Conservation (phyloP, 2,797 vertebrate species). For the Steatocranus sp. region DNA sequence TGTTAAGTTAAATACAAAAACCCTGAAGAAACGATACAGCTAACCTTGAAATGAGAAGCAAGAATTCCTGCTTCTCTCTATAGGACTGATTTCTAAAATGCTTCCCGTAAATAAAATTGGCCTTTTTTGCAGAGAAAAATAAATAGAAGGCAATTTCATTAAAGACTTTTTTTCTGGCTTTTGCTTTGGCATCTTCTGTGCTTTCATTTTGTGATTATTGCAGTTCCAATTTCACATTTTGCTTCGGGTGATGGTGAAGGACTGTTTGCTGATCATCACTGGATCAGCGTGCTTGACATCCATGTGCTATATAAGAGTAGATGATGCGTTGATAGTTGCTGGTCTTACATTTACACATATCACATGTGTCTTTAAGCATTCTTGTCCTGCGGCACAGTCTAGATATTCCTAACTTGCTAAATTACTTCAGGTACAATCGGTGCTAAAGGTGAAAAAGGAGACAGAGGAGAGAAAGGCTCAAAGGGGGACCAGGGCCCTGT, state of each 20-base stretch:
- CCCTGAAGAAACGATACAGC: not conserved
- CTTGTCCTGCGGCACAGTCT: not conserved
- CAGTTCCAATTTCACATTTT: not conserved
- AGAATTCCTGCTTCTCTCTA: not conserved
- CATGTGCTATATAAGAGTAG: not conserved
- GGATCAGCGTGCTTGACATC: not conserved
- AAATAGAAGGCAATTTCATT: not conserved
- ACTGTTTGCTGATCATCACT: not conserved
- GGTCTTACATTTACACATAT: not conserved
- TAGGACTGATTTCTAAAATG: not conserved
- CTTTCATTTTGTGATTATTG: not conserved
- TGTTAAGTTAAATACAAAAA: not conserved
- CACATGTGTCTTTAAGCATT: not conserved
- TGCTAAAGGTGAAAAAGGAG: slow-evolving; percentile 73
- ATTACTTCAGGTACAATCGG: not conserved
- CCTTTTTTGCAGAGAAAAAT: not conserved
- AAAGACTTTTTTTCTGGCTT: not conserved
- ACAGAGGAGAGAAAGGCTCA: slow-evolving; percentile 67
- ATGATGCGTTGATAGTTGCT: not conserved
- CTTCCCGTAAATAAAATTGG: not conserved
- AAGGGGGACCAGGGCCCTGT: slow-evolving; percentile 45
- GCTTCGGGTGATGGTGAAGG: not conserved
- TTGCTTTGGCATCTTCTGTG: not conserved
- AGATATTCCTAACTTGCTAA: not conserved
- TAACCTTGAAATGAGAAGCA: not conserved